A percentile compares a stretch with the other conserved stretches of the same genome.
Evolutionary conservation across 2,797 vertebrate genomes (phyloP).

Genomic region (Thripadectes ignobilis): DNA sequence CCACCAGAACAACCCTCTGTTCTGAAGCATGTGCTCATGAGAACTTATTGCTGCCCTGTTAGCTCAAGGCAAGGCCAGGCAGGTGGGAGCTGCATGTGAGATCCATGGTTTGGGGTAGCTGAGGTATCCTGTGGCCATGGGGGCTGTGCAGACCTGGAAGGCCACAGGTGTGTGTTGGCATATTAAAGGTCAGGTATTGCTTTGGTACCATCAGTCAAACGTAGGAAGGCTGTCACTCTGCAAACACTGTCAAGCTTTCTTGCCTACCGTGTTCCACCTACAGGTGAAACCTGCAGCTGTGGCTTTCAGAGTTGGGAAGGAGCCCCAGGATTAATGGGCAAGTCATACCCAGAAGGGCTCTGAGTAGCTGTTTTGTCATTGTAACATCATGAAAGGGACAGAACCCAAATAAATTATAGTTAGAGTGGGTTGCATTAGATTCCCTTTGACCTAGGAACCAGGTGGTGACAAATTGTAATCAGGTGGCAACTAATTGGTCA

Average conservation of each 20-base stretch:
- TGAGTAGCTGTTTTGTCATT: background rate
- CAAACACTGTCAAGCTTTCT: background rate
- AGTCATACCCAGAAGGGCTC: background rate
- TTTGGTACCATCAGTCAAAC: background rate
- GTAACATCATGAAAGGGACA: background rate
- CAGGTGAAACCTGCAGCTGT: background rate
- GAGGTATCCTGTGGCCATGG: background rate
- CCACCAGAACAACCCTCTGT: background rate
- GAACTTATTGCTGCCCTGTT: background rate
- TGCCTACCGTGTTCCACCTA: background rate
- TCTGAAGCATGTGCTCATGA: background rate
- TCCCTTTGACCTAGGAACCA: background rate
- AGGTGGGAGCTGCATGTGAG: background rate
- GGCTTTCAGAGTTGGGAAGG: background rate
- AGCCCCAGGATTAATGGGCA: background rate
- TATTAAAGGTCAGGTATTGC: background rate
- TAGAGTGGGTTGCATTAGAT: background rate
- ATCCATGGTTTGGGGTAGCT: rapidly evolving
- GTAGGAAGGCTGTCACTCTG: rapidly evolving
- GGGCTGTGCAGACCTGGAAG: too few relatives aligned
- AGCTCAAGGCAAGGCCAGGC: background rate
- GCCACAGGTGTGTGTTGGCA: rapidly evolving
- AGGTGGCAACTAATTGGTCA: background rate
- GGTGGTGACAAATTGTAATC: background rate
- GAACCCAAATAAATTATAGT: background rate